Conservation (phyloP, 2,113 vertebrate species). For the Hippoglossus stenolepis region DNA sequence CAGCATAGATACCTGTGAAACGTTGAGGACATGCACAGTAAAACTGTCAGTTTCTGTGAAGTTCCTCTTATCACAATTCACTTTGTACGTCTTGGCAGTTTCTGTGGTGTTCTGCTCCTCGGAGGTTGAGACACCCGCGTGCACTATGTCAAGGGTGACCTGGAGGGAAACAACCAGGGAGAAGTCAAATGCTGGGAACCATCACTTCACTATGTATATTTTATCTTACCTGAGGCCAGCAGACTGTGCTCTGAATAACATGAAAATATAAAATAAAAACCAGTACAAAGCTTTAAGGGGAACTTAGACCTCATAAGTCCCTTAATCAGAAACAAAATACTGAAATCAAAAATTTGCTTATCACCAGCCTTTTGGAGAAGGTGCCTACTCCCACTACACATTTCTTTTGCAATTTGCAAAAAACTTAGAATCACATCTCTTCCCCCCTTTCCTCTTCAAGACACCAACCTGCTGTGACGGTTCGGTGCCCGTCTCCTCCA, state of each 20-base stretch:
- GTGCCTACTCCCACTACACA: no score
- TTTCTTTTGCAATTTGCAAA: no score
- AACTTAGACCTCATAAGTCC: no score
- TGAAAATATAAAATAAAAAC: not conserved
- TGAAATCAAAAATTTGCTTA: no score
- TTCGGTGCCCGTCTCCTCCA: slow-evolving; percentile 36
- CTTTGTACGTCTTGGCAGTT: slow-evolving; percentile 87
- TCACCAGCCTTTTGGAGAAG: no score
- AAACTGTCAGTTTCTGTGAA: slow-evolving; percentile 80
- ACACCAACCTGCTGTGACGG: slow-evolving; percentile 62
- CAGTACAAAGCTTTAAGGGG: not conserved
- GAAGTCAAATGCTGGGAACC: not conserved
- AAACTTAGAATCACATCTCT: not conserved
- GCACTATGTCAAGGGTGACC: slow-evolving; percentile 77
- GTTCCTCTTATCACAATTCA: slow-evolving; percentile 92
- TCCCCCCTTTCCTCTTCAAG: not conserved
- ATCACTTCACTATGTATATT: not conserved
- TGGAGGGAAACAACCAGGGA: slow-evolving; percentile 15
- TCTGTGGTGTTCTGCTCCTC: slow-evolving; percentile 89
- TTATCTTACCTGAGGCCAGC: not conserved
- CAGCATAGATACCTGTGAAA: slow-evolving; percentile 85
- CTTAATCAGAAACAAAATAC: not conserved
- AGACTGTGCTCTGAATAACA: not conserved
- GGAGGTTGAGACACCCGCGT: not conserved
- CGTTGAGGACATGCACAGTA: slow-evolving; percentile 89